phyloP scores from a whole-genome alignment of 2,113 vertebrate genomes.

The Campylomormyrus numenius region DNA sequence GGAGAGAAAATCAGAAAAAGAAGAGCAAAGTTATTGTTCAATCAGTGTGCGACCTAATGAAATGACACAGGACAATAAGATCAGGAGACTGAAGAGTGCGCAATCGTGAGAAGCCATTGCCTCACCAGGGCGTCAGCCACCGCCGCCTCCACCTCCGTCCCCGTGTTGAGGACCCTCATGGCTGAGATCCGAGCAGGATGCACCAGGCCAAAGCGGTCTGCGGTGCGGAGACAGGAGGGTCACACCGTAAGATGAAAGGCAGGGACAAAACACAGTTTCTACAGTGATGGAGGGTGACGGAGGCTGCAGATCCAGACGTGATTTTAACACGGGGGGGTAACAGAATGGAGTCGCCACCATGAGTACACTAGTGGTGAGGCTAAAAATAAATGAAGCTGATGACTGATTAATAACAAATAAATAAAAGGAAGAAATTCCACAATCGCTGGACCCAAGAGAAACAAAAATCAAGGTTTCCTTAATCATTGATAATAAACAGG shows the following conservation, averaged over 20 bases:
- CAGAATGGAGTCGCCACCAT: neutral
- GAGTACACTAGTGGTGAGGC: neutral
- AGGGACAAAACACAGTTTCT: neutral
- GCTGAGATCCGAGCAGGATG: conserved; percentile 89
- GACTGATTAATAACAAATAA: neutral
- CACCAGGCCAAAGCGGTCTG: conserved; percentile 89
- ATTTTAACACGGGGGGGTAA: neutral
- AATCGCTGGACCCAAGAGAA: neutral
- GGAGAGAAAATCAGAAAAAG: conserved; percentile 39
- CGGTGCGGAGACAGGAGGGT: conserved; percentile 26
- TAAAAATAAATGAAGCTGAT: neutral
- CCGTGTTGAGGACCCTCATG: conserved; percentile 90
- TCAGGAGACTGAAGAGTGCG: neutral
- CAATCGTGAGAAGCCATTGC: neutral
- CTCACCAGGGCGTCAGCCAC: conserved; percentile 95
- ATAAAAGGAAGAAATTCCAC: neutral
- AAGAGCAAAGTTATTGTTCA: neutral
- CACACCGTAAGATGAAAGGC: neutral
- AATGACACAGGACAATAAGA: neutral
- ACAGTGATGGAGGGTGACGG: neutral
- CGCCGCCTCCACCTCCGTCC: conserved; percentile 92
- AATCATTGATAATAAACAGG: neutral
- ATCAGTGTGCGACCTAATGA: neutral
- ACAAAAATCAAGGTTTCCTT: neutral
- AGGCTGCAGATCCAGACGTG: neutral